Evolutionary conservation across 1,140 invertebrate species (phyloP).

Genomic region (Ooceraea biroi): DNA sequence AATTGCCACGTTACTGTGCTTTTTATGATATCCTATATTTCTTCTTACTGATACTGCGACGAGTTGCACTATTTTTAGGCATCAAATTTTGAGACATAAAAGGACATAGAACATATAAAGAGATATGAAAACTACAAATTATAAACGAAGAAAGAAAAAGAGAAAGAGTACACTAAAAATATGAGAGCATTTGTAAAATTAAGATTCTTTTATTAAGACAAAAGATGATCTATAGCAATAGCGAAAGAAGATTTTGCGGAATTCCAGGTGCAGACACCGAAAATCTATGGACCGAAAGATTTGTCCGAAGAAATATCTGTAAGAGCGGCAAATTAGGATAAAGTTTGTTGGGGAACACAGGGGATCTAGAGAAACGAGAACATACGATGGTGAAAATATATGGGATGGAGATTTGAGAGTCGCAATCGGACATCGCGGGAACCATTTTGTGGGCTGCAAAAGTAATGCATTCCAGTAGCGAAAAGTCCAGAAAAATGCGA

Average conservation of each 20-base stretch:
- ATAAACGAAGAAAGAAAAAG: too few relatives aligned
- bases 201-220: too few relatives aligned
- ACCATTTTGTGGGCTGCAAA: neutral
- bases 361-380: neutral
- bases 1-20: neutral
- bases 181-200: too few relatives aligned
- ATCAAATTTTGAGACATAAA: too few relatives aligned
- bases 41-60: neutral
- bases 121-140: too few relatives aligned
- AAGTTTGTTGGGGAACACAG: neutral
- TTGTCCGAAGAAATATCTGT: neutral
- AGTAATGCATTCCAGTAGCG: too few relatives aligned
- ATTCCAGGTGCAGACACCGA: neutral
- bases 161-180: too few relatives aligned
- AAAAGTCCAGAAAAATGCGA: too few relatives aligned
- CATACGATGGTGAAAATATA: neutral
- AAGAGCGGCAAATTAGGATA: neutral
- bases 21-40: too few relatives aligned
- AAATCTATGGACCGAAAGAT: neutral
- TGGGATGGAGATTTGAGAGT: neutral
- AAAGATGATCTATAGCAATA: too few relatives aligned
- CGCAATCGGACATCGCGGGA: neutral
- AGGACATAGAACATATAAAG: too few relatives aligned
- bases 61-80: too few relatives aligned
- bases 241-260: neutral